phyloP scores from a whole-genome alignment of 2,888 invertebrate genomes.

The Polymixis flavicincta region DNA sequence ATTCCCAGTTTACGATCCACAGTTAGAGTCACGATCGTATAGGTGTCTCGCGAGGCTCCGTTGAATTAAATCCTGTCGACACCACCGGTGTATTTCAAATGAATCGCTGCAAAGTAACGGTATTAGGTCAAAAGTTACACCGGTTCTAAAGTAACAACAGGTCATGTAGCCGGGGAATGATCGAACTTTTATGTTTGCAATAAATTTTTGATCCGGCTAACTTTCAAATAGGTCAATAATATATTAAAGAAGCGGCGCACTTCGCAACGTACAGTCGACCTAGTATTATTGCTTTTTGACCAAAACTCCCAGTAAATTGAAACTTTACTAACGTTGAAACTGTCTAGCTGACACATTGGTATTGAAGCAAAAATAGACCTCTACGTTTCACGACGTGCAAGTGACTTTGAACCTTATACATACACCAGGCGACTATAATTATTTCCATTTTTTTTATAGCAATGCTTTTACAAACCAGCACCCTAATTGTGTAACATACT shows the following conservation, averaged over 20 bases:
- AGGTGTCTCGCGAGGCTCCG: constrained; percentile 27
- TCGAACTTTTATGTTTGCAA: background rate
- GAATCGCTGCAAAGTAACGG: constrained; percentile 12
- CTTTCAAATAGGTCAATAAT: background rate
- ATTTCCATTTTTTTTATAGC: background rate
- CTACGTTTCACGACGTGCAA: background rate
- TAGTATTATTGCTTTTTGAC: background rate
- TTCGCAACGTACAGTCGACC: background rate
- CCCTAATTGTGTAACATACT: no score
- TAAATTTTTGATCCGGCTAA: background rate
- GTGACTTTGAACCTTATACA: background rate
- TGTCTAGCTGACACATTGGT: background rate
- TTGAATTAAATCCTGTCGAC: constrained; percentile 37
- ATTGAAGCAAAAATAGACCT: background rate
- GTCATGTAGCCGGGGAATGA: background rate
- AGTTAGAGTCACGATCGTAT: constrained; percentile 39
- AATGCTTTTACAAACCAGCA: background rate
- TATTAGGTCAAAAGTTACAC: constrained; percentile 19
- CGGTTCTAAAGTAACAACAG: constrained; percentile 11
- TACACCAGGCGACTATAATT: background rate
- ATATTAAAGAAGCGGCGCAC: background rate
- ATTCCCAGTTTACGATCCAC: constrained; percentile 45
- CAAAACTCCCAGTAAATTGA: background rate
- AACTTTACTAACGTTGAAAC: background rate
- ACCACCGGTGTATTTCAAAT: constrained; percentile 23